phyloP scores from a whole-genome alignment of 2,888 invertebrate species.

The Mesodorylaimus sp. region DNA sequence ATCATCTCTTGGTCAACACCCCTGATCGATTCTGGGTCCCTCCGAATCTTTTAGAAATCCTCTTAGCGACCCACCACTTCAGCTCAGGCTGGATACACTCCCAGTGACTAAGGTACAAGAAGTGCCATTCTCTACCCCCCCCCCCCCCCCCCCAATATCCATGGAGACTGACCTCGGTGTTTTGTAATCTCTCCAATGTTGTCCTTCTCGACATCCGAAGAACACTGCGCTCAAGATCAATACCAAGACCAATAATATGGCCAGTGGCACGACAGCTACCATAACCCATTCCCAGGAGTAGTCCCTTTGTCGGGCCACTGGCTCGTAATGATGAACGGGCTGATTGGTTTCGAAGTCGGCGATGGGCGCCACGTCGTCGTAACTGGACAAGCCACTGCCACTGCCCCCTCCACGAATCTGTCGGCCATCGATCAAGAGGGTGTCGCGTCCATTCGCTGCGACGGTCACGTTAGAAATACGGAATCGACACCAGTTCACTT shows the following conservation, averaged over 20 bases:
- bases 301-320: neutral
- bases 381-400: neutral
- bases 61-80: too few species aligned
- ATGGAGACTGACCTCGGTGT: constrained; percentile 21
- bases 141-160: too few species aligned
- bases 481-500: constrained; percentile 9
- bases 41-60: too few species aligned
- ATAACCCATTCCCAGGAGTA: constrained; percentile 11
- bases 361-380: neutral
- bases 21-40: too few species aligned
- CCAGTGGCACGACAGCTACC: constrained; percentile 11
- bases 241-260: constrained; percentile 21
- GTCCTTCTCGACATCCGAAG: constrained; percentile 28
- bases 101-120: too few species aligned
- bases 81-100: too few species aligned
- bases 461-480: constrained; percentile 3
- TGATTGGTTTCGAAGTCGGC: too few species aligned
- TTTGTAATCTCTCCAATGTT: constrained; percentile 29
- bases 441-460: neutral
- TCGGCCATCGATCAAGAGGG: neutral
- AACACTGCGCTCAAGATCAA: constrained; percentile 23
- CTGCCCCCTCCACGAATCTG: neutral
- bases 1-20: too few species aligned
- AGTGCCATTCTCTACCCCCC: neutral
- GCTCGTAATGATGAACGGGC: too few species aligned